These are phyloP conservation scores for Callopanchax toddi DNA, from an alignment of 2,113 vertebrate genomes.

Conservation along the genomic window DNA sequence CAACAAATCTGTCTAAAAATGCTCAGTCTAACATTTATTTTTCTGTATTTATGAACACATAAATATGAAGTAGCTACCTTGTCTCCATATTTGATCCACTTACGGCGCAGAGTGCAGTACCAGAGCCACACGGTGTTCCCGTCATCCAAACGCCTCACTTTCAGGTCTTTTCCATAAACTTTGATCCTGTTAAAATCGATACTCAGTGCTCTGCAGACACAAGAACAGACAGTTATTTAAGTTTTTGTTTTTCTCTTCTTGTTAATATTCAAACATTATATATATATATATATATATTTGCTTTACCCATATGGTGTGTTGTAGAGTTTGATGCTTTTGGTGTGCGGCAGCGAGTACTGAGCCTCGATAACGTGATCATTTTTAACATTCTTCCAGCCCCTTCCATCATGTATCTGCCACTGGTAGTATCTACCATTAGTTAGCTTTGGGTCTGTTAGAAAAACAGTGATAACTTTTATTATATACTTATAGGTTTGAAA, in stretches of 20 bases:
- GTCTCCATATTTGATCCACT: slow-evolving; percentile 66
- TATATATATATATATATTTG: neutral
- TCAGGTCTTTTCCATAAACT: slow-evolving; percentile 59
- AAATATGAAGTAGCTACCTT: slow-evolving; percentile 54
- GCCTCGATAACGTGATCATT: slow-evolving; percentile 76
- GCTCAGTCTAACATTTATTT: too few species aligned
- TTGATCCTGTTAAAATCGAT: slow-evolving; percentile 71
- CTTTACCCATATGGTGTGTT: slow-evolving; percentile 72
- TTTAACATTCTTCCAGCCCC: slow-evolving; percentile 60
- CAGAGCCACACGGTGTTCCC: slow-evolving; percentile 63
- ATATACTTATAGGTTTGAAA: too few species aligned
- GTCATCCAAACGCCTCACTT: slow-evolving; percentile 70
- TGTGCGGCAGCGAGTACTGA: slow-evolving; percentile 71
- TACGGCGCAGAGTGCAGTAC: slow-evolving; percentile 53
- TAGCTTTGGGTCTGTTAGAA: slow-evolving; percentile 24
- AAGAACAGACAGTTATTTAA: neutral
- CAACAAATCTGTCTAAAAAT: neutral
- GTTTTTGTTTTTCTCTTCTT: neutral
- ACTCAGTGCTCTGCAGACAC: slow-evolving; percentile 57
- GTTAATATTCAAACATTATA: too few species aligned
- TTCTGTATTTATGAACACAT: neutral
- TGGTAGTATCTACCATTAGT: slow-evolving; percentile 46
- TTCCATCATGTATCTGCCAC: slow-evolving; percentile 71
- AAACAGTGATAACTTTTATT: neutral
- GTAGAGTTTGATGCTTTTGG: slow-evolving; percentile 71